Evolutionary conservation across 2,888 invertebrate genomes (phyloP).

Genomic region (Pyralis farinalis): DNA sequence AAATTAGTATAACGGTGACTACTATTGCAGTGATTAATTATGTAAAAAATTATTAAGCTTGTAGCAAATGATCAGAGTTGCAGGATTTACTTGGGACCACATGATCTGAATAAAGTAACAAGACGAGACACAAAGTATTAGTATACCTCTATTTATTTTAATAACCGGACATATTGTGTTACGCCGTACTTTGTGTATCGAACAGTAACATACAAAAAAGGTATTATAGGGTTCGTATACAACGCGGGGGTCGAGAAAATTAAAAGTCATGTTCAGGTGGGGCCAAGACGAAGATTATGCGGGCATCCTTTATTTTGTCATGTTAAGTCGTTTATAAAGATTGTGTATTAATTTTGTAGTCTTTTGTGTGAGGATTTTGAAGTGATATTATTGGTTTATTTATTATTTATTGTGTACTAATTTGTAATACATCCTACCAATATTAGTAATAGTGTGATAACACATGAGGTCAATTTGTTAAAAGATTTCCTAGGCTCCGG

Average conservation of each 20-base stretch:
- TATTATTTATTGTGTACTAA: neutral
- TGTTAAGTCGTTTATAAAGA: conserved; percentile 27
- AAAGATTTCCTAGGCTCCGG: too few species aligned
- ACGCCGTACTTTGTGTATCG: neutral
- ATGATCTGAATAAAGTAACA: too few species aligned
- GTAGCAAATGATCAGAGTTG: too few species aligned
- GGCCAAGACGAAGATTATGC: conserved; percentile 8
- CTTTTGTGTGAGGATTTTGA: neutral
- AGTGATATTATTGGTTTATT: neutral
- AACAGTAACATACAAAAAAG: neutral
- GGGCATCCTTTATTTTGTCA: conserved; percentile 10
- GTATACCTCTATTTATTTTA: too few species aligned
- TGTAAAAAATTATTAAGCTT: too few species aligned
- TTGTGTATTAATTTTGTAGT: neutral
- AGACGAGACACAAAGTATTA: too few species aligned
- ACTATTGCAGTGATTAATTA: too few species aligned
- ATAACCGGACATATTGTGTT: neutral
- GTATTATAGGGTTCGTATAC: conserved; percentile 32
- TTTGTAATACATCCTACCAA: too few species aligned
- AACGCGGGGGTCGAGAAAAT: conserved; percentile 31
- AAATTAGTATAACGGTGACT: too few species aligned
- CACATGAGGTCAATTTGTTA: too few species aligned
- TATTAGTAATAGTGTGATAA: too few species aligned
- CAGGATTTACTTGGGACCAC: too few species aligned
- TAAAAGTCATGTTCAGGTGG: conserved; percentile 46